Conservation (phyloP, 2,113 vertebrate genomes). For the Chionis minor region DNA sequence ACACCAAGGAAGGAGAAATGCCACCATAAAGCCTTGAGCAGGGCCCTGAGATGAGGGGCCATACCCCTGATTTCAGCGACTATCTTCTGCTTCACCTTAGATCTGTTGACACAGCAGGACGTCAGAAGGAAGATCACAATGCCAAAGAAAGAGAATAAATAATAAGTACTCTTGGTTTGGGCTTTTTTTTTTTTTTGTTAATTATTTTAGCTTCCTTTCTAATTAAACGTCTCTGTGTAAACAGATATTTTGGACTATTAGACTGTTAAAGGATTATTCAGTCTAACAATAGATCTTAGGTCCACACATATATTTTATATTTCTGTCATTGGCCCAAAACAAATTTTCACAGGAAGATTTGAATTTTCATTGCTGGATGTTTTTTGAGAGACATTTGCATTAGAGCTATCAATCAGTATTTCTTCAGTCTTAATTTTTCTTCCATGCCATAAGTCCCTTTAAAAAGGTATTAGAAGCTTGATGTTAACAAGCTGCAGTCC, state of each 20-base stretch:
- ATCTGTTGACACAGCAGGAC: background rate
- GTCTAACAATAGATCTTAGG: background rate
- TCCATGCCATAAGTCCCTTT: background rate
- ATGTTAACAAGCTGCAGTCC: background rate
- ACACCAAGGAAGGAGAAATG: background rate
- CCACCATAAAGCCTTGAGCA: background rate
- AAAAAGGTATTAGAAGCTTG: background rate
- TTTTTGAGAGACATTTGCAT: background rate
- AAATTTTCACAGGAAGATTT: background rate
- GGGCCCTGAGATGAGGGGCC: fast-evolving
- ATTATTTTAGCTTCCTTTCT: background rate
- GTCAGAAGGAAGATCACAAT: background rate
- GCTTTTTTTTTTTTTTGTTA: background rate
- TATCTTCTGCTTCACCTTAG: background rate
- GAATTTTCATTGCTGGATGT: background rate
- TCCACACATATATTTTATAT: background rate
- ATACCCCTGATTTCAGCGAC: background rate
- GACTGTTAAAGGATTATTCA: background rate
- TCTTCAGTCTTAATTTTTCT: background rate
- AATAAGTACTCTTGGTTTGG: background rate
- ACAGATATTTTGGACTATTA: background rate
- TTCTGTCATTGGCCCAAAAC: background rate
- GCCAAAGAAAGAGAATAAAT: background rate
- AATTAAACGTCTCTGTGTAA: background rate
- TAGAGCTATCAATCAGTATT: background rate